Conservation (phyloP, 2,888 invertebrate genomes). For the Mesorhabditis spiculigera region DNA sequence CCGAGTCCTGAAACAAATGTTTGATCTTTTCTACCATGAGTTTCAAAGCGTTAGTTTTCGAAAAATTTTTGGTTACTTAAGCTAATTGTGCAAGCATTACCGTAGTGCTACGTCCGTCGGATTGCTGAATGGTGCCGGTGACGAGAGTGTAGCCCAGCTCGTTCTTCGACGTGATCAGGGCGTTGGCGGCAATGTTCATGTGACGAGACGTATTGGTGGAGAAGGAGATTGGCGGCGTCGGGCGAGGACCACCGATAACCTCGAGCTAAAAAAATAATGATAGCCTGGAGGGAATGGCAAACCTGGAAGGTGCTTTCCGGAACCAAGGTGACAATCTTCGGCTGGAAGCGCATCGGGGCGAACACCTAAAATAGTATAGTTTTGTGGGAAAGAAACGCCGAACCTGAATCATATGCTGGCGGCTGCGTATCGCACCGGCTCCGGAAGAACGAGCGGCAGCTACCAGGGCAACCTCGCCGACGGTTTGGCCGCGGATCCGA, state of each 20-base stretch:
- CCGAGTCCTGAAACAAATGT: constrained; percentile 27
- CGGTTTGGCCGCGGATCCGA: constrained; percentile 22
- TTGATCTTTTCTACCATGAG: neutral
- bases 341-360: constrained; percentile 41
- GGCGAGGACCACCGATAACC: constrained; percentile 46
- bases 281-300: neutral
- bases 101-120: constrained; percentile 31
- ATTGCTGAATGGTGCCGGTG: constrained; percentile 35
- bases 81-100: constrained; percentile 10
- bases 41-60: neutral
- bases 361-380: constrained; percentile 24
- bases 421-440: constrained; percentile 11
- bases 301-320: constrained; percentile 45
- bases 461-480: constrained; percentile 29
- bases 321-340: constrained; percentile 40
- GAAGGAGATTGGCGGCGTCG: constrained; percentile 38
- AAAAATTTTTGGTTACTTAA: neutral
- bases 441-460: constrained; percentile 31
- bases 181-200: constrained; percentile 31
- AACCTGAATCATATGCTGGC: constrained; percentile 9
- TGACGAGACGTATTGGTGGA: constrained; percentile 31
- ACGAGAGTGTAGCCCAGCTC: constrained; percentile 39
- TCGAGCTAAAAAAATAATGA: constrained; percentile 27
- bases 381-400: too few species aligned
- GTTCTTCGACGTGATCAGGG: constrained; percentile 37